These are phyloP conservation scores for Bucco capensis DNA, from an alignment of 2,113 vertebrate species.

Conservation along the genomic window DNA sequence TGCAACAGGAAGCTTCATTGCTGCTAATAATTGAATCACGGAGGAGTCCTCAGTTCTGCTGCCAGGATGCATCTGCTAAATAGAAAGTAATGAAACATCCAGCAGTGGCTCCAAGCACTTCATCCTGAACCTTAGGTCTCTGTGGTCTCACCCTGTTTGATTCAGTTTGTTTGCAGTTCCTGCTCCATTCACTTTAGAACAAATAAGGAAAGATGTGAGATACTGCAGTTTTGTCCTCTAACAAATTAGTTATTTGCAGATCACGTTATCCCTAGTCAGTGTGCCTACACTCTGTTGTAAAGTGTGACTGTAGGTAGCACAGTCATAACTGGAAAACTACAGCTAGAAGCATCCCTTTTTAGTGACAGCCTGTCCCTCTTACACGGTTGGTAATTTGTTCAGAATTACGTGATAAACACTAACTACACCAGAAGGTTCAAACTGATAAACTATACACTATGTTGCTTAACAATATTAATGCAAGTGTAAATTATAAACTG, in stretches of 20 bases:
- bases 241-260: neutral
- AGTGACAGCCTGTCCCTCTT: neutral
- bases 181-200: neutral
- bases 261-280: neutral
- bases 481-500: neutral
- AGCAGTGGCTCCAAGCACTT: neutral
- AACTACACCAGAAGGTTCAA: neutral
- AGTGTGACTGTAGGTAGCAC: neutral
- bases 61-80: neutral
- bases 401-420: neutral
- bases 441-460: neutral
- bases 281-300: neutral
- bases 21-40: neutral
- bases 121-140: neutral
- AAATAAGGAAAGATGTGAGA: neutral
- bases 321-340: neutral
- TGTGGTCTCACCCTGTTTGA: neutral
- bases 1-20: neutral
- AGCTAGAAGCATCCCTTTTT: neutral
- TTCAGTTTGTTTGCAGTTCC: neutral
- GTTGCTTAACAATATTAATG: neutral
- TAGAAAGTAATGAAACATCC: neutral
- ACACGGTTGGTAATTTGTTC: neutral
- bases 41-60: neutral
- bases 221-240: neutral